phyloP scores from a whole-genome alignment of 2,113 vertebrate genomes.

The Himantopus leucocephalus region DNA sequence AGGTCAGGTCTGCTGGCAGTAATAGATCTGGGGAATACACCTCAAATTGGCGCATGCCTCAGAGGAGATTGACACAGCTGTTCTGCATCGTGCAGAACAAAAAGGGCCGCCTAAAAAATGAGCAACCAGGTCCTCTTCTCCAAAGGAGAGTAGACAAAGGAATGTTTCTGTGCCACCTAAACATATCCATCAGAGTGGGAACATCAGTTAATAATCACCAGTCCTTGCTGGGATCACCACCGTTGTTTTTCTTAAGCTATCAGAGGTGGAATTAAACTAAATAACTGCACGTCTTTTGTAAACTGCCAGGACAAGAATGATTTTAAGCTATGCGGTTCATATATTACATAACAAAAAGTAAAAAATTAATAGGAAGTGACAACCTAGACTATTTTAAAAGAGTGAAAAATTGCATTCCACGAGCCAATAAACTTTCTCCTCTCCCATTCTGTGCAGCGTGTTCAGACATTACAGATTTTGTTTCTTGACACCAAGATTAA shows the following conservation, averaged over 20 bases:
- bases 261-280: not conserved
- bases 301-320: not conserved
- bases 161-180: not conserved
- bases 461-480: not conserved
- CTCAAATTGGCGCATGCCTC: fast-evolving
- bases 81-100: not conserved
- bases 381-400: not conserved
- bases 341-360: conserved; percentile 37
- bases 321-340: not conserved
- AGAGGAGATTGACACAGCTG: not conserved
- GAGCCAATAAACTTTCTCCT: conserved; percentile 14
- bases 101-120: not conserved
- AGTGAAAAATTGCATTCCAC: conserved; percentile 25
- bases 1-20: not conserved
- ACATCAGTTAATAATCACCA: conserved; percentile 53
- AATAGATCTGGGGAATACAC: not conserved
- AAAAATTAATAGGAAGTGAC: conserved; percentile 47
- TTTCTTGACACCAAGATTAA: conserved; percentile 40
- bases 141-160: not conserved
- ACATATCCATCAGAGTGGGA: not conserved
- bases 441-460: not conserved
- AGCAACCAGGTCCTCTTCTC: not conserved
- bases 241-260: not conserved
- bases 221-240: not conserved
- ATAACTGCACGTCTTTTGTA: not conserved